A percentile compares a stretch with the other conserved stretches of the same genome.
Evolutionary conservation across 2,797 vertebrate genomes (phyloP).

Genomic region (Xenops minutus): DNA sequence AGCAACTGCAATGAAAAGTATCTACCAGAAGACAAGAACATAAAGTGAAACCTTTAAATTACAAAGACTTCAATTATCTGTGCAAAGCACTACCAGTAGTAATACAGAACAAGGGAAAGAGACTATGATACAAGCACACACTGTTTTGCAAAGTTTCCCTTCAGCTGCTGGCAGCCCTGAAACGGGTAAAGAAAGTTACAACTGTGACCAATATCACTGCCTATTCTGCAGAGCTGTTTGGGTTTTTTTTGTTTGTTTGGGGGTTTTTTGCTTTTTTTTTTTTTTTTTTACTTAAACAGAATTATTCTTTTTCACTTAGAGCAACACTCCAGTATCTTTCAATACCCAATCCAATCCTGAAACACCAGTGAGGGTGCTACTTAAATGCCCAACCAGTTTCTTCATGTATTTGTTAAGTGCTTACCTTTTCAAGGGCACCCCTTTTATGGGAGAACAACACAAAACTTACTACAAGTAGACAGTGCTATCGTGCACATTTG

Average conservation of each 20-base stretch:
- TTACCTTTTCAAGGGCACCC: not conserved
- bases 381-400: not conserved
- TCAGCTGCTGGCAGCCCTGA: not conserved
- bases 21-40: not conserved
- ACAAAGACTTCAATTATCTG: constrained; percentile 1
- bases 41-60: not conserved
- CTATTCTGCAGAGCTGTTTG: not conserved
- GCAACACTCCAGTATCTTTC: not conserved
- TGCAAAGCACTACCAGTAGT: not conserved
- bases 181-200: not conserved
- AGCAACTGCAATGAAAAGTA: constrained; percentile 3
- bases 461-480: not conserved
- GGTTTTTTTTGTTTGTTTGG: no score
- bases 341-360: not conserved
- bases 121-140: not conserved
- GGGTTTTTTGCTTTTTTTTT: no score
- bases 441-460: not conserved
- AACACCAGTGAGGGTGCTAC: not conserved
- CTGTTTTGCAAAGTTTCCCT: constrained; percentile 12
- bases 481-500: not conserved
- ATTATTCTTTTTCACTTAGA: not conserved
- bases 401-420: not conserved
- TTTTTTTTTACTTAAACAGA: not conserved
- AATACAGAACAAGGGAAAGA: not conserved
- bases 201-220: not conserved